phyloP scores from a whole-genome alignment of 2,797 vertebrate species.

The Austrolebias charrua region DNA sequence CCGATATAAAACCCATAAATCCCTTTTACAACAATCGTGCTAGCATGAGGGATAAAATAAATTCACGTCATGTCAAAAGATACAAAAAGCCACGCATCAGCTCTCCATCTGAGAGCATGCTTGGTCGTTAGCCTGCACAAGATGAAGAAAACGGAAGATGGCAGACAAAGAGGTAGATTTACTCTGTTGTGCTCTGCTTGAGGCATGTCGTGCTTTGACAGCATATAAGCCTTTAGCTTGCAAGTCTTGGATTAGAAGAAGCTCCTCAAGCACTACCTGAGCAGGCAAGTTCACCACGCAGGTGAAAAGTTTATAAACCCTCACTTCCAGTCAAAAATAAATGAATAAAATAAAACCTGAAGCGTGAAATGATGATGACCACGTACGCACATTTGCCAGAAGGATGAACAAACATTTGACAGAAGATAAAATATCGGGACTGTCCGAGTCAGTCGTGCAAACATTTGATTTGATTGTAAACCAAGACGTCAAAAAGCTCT shows the following conservation, averaged over 20 bases:
- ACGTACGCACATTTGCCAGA: slow-evolving; percentile 40
- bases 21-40: slow-evolving; percentile 52
- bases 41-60: slow-evolving; percentile 39
- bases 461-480: slow-evolving; percentile 13
- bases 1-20: slow-evolving; percentile 41
- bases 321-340: slow-evolving; percentile 33
- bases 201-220: slow-evolving; percentile 63
- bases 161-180: slow-evolving; percentile 55
- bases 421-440: slow-evolving; percentile 1
- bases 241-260: slow-evolving; percentile 38
- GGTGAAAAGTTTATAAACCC: slow-evolving; percentile 27
- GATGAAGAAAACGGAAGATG: slow-evolving; percentile 41
- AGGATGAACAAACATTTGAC: slow-evolving; percentile 1
- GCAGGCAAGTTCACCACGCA: slow-evolving; percentile 50
- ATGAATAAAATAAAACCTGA: slow-evolving; percentile 5
- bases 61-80: slow-evolving; percentile 44
- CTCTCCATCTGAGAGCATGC: slow-evolving; percentile 36
- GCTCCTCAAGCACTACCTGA: slow-evolving; percentile 56
- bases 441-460: slow-evolving; percentile 38
- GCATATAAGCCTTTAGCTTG: slow-evolving; percentile 49
- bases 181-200: slow-evolving; percentile 45
- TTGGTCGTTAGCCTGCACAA: slow-evolving; percentile 22
- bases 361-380: slow-evolving; percentile 37
- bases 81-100: slow-evolving; percentile 64
- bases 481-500: slow-evolving; percentile 26